Evolutionary conservation across 2,113 vertebrate genomes (phyloP).

Genomic region (Hypomesus transpacificus): DNA sequence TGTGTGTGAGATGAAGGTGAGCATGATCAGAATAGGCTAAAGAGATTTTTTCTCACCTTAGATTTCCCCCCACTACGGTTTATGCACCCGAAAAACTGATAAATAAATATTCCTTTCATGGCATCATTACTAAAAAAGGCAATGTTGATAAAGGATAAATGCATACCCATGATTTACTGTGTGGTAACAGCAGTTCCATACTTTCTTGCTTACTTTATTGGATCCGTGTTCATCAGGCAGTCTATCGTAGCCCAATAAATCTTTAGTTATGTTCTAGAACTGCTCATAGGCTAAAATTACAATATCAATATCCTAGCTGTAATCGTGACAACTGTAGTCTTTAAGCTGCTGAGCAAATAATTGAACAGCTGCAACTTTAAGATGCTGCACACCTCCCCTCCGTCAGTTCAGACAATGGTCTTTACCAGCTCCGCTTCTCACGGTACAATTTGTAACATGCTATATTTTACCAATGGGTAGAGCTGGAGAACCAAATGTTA

Average conservation of each 20-base stretch:
- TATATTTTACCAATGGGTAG: constrained; percentile 82
- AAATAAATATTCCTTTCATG: too few relatives aligned
- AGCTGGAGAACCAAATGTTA: constrained; percentile 64
- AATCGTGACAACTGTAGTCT: background rate
- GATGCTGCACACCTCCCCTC: constrained; percentile 73
- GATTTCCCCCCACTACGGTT: too few relatives aligned
- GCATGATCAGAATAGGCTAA: background rate
- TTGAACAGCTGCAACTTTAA: constrained; percentile 85
- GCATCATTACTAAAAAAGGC: too few relatives aligned
- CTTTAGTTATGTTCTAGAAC: too few relatives aligned
- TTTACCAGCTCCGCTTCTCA: constrained; percentile 88
- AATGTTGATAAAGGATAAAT: too few relatives aligned
- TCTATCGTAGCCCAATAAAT: too few relatives aligned
- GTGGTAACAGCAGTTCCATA: too few relatives aligned
- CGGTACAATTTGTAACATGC: constrained; percentile 92
- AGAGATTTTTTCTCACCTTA: background rate
- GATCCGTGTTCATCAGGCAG: too few relatives aligned
- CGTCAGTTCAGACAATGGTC: constrained; percentile 81
- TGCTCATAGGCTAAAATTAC: too few relatives aligned
- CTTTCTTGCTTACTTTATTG: too few relatives aligned
- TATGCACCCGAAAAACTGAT: too few relatives aligned
- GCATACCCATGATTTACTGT: too few relatives aligned
- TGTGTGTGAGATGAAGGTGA: constrained; percentile 29
- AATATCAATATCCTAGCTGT: background rate
- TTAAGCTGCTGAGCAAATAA: constrained; percentile 22